Evolutionary conservation across 2,797 vertebrate species (phyloP).

Genomic region (Aplochiton taeniatus): DNA sequence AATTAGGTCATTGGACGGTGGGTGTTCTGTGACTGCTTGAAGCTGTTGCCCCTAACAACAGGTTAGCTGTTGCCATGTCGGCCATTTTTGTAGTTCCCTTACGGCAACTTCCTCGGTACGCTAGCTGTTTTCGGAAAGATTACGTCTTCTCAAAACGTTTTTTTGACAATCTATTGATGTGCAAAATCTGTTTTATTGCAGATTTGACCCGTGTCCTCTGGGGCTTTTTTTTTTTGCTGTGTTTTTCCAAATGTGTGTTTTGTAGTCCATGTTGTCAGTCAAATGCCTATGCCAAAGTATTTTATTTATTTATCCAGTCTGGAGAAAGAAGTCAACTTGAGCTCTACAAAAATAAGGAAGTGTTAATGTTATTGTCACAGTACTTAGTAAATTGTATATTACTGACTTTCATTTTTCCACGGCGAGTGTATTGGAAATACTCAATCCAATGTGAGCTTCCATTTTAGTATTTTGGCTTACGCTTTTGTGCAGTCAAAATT

Average conservation of each 20-base stretch:
- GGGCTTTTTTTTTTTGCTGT: neutral
- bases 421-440: neutral
- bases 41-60: too few relatives aligned
- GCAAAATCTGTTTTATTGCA: neutral
- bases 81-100: too few relatives aligned
- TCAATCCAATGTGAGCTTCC: neutral
- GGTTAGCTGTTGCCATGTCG: too few relatives aligned
- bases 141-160: neutral
- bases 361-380: neutral
- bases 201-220: neutral
- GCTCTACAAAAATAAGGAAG: conserved; percentile 4
- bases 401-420: neutral
- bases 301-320: conserved; percentile 12
- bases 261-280: conserved; percentile 1
- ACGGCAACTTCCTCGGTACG: too few relatives aligned
- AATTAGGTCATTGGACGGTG: too few relatives aligned
- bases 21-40: too few relatives aligned
- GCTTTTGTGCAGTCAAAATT: neutral
- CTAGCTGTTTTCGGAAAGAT: too few relatives aligned
- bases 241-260: neutral
- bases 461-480: neutral
- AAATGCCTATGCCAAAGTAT: conserved; percentile 17
- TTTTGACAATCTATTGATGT: neutral
- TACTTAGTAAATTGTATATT: neutral
- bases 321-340: neutral